These are phyloP conservation scores for Rhinolophus ferrumequinum DNA, from an alignment of 2,113 vertebrate species.

Conservation along the genomic window DNA sequence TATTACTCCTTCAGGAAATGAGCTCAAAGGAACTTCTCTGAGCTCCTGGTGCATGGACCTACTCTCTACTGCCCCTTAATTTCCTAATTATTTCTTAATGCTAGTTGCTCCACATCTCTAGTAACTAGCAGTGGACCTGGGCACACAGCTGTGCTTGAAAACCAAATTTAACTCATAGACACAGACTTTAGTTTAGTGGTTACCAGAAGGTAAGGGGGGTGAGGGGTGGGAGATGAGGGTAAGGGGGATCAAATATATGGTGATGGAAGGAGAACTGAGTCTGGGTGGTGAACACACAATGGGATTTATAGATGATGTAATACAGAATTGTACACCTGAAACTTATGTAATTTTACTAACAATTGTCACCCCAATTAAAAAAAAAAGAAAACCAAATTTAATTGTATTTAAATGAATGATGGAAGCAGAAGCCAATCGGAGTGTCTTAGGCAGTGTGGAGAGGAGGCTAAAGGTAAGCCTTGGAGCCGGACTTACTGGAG, in stretches of 20 bases:
- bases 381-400: background rate
- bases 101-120: background rate
- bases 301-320: too few relatives aligned
- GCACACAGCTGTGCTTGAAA: background rate
- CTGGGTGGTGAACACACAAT: too few relatives aligned
- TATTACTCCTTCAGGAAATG: background rate
- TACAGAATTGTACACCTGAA: too few relatives aligned
- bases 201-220: too few relatives aligned
- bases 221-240: too few relatives aligned
- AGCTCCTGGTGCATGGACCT: background rate
- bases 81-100: background rate
- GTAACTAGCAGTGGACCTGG: background rate
- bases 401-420: background rate
- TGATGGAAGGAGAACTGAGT: too few relatives aligned
- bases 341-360: too few relatives aligned
- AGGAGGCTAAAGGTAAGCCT: background rate
- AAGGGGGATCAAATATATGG: too few relatives aligned
- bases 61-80: background rate
- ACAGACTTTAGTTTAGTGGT: too few relatives aligned
- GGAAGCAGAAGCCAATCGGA: background rate
- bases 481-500: background rate
- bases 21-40: background rate
- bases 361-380: too few relatives aligned
- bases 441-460: background rate
- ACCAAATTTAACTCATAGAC: background rate